Base-by-base conservation (phyloP, 2,888 invertebrate species). In the Drosophila subquinaria region DNA sequence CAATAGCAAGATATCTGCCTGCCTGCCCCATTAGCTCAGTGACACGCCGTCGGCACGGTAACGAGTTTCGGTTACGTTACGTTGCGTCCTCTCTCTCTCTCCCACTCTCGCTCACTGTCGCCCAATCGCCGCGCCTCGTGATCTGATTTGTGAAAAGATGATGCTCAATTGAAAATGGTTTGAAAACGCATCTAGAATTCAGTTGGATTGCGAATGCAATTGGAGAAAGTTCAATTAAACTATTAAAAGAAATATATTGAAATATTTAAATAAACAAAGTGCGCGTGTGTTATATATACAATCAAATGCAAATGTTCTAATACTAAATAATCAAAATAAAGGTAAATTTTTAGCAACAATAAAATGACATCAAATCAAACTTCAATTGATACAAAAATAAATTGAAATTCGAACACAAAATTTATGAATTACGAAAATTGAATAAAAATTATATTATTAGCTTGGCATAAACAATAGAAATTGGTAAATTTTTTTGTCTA, bases 41-140 rank as follows among this genome's bases (percentile, higher is more conserved):
- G 90, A 91, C 90, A 90, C 82, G 89, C 91, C 91, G 91, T 90
- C 91, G 91, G 91, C 82, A 74, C 86, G 88, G 79, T 76, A 85
- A 77, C 76, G 80, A 76, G 62, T 63, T 42, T 45, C 45, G 55
- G 55, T 40, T 33, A 33, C 56, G 63, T 59, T 38, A 38, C 36
- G 36, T n/a, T 13, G 0, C 11, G 60, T 53, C 64, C 65, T 78
- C 71, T 66, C 73, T 68, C 65, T 48, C 60, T 69, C 51, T 50
- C 51, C 13, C 30, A 42, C 53, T 23, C 43, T 17, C 13, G 59
- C 63, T 1, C 60, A 60, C 70, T 65, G 57, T 43, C 20, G 48
- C 36, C 76, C 72, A 72, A 72, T 72, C 42, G 60, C 17, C 27
- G 27, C 59, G 45, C 33, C 38, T 38, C 38, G 47, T 48, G 40